These are phyloP conservation scores for Pyrgus malvae DNA, from an alignment of 2,888 invertebrate genomes.

Conservation along the genomic window DNA sequence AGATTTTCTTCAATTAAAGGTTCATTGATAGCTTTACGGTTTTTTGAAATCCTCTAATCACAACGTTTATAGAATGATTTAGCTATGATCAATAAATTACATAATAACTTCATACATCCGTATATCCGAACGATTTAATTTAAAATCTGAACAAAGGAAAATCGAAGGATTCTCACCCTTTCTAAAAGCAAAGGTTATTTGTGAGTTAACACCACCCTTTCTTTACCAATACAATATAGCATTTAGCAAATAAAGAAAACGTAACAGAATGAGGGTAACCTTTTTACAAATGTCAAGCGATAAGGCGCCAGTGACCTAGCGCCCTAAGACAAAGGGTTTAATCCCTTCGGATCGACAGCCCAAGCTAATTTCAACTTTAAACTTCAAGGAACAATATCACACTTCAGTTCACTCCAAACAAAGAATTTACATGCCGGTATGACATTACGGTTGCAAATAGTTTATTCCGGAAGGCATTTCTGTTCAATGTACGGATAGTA, in stretches of 20 bases:
- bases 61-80: slow-evolving; percentile 34
- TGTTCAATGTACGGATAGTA: slow-evolving; percentile 49
- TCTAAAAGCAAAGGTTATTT: slow-evolving; percentile 61
- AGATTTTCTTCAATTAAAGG: slow-evolving; percentile 61
- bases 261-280: slow-evolving; percentile 68
- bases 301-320: slow-evolving; percentile 61
- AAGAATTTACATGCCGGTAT: slow-evolving; percentile 52
- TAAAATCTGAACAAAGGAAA: slow-evolving; percentile 16
- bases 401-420: slow-evolving; percentile 22
- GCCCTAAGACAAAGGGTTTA: slow-evolving; percentile 79
- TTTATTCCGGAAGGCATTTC: slow-evolving; percentile 60
- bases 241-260: slow-evolving; percentile 72
- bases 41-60: slow-evolving; percentile 57
- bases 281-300: slow-evolving; percentile 77
- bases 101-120: neutral
- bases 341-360: slow-evolving; percentile 53
- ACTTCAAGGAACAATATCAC: slow-evolving; percentile 31
- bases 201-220: slow-evolving; percentile 72
- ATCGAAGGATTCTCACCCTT: slow-evolving; percentile 37
- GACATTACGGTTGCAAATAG: slow-evolving; percentile 56
- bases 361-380: slow-evolving; percentile 57
- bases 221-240: slow-evolving; percentile 60
- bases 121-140: neutral
- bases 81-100: slow-evolving; percentile 37
- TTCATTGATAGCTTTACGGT: slow-evolving; percentile 55